phyloP scores from a whole-genome alignment of 2,113 vertebrate genomes.

The Syrmaticus mikado region DNA sequence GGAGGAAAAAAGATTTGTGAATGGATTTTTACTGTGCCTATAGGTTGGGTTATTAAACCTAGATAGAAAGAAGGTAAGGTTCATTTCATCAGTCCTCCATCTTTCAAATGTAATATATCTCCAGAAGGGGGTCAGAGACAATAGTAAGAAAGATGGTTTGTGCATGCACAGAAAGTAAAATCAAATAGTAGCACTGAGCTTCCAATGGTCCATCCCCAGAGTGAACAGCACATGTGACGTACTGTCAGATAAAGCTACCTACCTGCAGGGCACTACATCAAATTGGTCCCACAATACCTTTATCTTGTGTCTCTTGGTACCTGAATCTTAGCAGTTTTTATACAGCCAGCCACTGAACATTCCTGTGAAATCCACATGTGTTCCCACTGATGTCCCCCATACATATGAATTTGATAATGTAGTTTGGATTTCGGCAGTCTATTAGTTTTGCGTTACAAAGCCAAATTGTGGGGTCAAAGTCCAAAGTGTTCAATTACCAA shows the following conservation, averaged over 20 bases:
- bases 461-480: neutral
- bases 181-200: neutral
- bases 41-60: too few relatives aligned
- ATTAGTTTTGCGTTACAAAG: neutral
- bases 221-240: neutral
- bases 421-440: neutral
- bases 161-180: neutral
- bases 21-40: neutral
- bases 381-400: neutral
- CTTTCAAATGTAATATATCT: neutral
- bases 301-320: neutral
- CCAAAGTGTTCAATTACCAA: neutral
- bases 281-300: neutral
- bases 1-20: too few relatives aligned
- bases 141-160: neutral
- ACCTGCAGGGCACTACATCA: neutral
- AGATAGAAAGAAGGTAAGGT: neutral
- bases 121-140: neutral
- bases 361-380: neutral
- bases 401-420: neutral
- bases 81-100: neutral
- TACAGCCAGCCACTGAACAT: neutral
- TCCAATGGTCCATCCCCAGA: neutral
- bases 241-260: neutral
- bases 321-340: neutral